Conservation (phyloP, 2,113 vertebrate species). For the Hypomesus transpacificus region DNA sequence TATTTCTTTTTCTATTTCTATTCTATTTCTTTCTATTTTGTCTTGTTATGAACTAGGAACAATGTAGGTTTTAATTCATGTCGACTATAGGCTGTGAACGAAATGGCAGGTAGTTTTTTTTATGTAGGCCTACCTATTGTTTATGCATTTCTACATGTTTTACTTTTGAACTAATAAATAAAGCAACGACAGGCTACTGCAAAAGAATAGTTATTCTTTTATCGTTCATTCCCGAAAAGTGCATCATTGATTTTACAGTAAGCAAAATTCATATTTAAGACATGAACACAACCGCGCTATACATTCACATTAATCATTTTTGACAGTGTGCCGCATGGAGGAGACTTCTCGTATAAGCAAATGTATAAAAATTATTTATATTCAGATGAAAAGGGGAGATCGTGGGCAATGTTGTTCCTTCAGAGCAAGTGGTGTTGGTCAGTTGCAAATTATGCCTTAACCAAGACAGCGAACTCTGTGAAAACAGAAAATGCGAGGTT, state of each 20-base stretch:
- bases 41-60: background rate
- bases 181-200: conserved; percentile 38
- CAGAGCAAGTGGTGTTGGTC: conserved; percentile 70
- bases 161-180: background rate
- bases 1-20: no score
- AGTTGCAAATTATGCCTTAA: conserved; percentile 70
- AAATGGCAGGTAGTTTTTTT: background rate
- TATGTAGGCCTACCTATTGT: background rate
- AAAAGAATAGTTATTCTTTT: conserved; percentile 77
- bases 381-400: conserved; percentile 72
- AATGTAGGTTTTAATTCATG: no score
- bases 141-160: background rate
- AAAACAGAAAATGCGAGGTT: background rate
- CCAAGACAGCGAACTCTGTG: conserved; percentile 74
- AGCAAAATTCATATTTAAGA: conserved; percentile 80
- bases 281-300: conserved; percentile 72
- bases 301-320: conserved; percentile 76
- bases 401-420: conserved; percentile 72
- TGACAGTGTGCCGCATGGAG: conserved; percentile 72
- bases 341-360: conserved; percentile 69
- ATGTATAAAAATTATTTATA: conserved; percentile 78
- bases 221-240: conserved; percentile 76
- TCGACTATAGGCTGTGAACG: no score
- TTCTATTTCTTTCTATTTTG: background rate
- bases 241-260: conserved; percentile 77